Percentiles rank a stretch among this genome's conserved stretches.
Evolutionary conservation across 2,113 vertebrate genomes (phyloP).

Genomic region (Hippolais icterina): DNA sequence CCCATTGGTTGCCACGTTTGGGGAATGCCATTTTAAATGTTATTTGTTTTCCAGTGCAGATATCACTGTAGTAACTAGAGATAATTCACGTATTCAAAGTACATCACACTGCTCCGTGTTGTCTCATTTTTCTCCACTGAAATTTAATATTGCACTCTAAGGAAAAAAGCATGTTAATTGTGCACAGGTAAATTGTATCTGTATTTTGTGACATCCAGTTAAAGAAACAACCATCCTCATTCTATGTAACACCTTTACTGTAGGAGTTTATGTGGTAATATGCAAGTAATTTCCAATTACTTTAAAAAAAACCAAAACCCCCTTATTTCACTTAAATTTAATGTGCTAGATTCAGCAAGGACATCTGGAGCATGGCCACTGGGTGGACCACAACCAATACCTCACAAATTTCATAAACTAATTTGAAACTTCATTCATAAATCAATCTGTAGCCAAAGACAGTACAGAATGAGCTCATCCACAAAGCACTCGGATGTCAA

Average conservation of each 20-base stretch:
- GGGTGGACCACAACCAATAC: not conserved
- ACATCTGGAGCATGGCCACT: not conserved
- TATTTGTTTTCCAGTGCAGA: not conserved
- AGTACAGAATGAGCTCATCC: conserved; percentile 42
- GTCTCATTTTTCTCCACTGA: not conserved
- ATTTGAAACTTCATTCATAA: conserved; percentile 30
- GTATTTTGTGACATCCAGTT: not conserved
- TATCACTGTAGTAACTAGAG: not conserved
- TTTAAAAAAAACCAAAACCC: not conserved
- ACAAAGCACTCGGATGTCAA: not conserved
- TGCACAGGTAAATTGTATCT: not conserved
- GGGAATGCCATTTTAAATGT: not conserved
- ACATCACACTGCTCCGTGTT: not conserved
- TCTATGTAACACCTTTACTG: not conserved
- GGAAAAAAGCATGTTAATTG: not conserved
- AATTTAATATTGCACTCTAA: not conserved
- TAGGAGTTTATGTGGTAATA: not conserved
- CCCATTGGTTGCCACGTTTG: not conserved
- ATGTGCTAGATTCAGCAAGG: not conserved
- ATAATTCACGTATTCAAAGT: not conserved
- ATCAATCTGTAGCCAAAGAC: conserved; percentile 29
- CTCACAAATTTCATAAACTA: not conserved
- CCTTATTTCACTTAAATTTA: not conserved
- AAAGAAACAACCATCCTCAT: not conserved
- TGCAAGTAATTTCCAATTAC: not conserved